Evolutionary conservation across 2,888 invertebrate species (phyloP).

Genomic region (Nephrotoma flavescens): DNA sequence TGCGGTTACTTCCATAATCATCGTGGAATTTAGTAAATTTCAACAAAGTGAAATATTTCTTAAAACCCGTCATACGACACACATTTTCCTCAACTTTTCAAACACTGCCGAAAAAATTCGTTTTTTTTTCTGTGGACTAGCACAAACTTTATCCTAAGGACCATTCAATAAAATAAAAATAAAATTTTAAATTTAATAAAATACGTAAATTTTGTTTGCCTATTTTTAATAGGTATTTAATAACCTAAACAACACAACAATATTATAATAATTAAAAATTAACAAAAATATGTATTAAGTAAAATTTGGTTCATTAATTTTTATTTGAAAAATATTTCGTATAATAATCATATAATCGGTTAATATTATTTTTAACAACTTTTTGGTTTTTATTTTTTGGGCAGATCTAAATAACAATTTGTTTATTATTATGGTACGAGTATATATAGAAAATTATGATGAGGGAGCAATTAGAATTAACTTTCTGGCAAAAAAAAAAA

Average conservation of each 20-base stretch:
- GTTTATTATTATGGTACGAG: background rate
- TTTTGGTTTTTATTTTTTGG: background rate
- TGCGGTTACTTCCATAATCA: too few relatives aligned
- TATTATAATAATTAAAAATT: background rate
- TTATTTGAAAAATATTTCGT: background rate
- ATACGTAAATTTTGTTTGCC: background rate
- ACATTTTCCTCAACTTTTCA: too few relatives aligned
- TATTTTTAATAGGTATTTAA: background rate
- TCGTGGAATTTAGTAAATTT: too few relatives aligned
- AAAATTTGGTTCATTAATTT: background rate
- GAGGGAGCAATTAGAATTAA: background rate
- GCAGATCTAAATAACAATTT: background rate
- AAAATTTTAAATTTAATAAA: too few relatives aligned
- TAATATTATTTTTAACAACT: background rate
- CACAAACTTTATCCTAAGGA: rapidly evolving
- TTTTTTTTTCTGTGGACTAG: too few relatives aligned
- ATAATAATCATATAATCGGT: background rate
- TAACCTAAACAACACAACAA: background rate
- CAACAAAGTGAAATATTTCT: too few relatives aligned
- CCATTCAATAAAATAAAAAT: too few relatives aligned
- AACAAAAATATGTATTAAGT: background rate
- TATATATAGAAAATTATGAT: background rate
- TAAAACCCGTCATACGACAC: too few relatives aligned
- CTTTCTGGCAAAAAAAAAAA: background rate
- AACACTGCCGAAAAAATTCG: too few relatives aligned